A percentile compares a stretch with the other conserved stretches of the same genome.
Evolutionary conservation across 2,113 vertebrate genomes (phyloP).

Genomic region (Pseudorhombus dupliciocellatus): DNA sequence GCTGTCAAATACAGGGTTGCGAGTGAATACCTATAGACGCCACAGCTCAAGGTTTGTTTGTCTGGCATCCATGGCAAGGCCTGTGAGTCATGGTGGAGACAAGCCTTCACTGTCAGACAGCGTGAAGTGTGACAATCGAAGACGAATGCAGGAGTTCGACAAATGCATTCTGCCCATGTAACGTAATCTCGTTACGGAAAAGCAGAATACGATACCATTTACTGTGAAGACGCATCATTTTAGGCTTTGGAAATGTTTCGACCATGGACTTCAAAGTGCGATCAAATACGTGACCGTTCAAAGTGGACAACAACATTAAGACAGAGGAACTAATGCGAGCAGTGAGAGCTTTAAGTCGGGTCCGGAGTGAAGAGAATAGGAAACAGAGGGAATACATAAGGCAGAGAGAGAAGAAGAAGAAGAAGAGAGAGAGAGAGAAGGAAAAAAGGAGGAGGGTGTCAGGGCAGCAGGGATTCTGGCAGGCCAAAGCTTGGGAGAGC

Average conservation of each 20-base stretch:
- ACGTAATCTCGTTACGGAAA: neutral
- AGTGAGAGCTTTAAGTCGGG: neutral
- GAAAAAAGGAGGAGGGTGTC: constrained; percentile 21
- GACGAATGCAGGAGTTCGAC: neutral
- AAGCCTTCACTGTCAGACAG: constrained; percentile 1
- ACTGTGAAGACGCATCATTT: neutral
- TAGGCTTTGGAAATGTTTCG: neutral
- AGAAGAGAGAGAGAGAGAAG: neutral
- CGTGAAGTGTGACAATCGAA: constrained; percentile 6
- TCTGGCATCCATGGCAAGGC: constrained; percentile 22
- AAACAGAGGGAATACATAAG: constrained; percentile 18
- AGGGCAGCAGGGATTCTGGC: constrained; percentile 35
- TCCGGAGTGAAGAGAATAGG: neutral
- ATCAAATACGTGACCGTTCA: neutral
- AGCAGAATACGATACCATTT: neutral
- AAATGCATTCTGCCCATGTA: neutral
- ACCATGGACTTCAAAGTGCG: neutral
- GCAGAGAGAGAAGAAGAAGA: constrained; percentile 2
- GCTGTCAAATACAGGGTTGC: constrained; percentile 6
- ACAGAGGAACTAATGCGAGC: neutral
- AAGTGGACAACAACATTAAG: neutral
- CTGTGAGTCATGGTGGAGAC: constrained; percentile 42
- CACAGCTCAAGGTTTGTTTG: constrained; percentile 27
- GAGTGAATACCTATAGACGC: neutral
- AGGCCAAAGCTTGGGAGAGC: constrained; percentile 44